A percentile compares a stretch with the other conserved stretches of the same genome.
Evolutionary conservation across 2,797 vertebrate genomes (phyloP).

Genomic region (Gallirallus australis): DNA sequence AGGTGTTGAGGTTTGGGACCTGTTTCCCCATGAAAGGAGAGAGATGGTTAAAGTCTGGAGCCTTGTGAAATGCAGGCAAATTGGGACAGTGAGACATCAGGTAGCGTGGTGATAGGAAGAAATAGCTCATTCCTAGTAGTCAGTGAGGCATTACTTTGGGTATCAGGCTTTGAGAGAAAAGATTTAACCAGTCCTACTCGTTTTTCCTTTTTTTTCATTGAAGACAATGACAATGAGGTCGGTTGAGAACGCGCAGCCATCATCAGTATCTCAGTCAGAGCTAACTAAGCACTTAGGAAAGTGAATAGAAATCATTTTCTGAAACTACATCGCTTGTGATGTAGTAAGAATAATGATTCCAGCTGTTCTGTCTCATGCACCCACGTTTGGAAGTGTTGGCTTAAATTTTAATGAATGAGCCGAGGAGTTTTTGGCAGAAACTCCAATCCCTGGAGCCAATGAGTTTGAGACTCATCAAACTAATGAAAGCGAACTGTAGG

Average conservation of each 20-base stretch:
- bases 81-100: background rate
- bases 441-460: constrained; percentile 24
- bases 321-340: background rate
- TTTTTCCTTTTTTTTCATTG: background rate
- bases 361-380: constrained; percentile 45
- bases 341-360: constrained; percentile 18
- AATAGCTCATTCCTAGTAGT: background rate
- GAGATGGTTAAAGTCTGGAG: background rate
- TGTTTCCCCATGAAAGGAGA: background rate
- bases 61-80: background rate
- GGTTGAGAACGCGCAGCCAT: background rate
- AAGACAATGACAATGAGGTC: background rate
- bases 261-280: constrained; percentile 6
- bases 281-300: background rate
- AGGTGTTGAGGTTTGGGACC: background rate
- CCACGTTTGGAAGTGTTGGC: background rate
- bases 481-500: constrained; percentile 16
- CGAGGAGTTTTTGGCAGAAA: background rate
- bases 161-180: background rate
- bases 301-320: background rate
- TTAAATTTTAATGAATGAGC: constrained; percentile 33
- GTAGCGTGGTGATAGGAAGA: background rate
- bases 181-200: background rate
- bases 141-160: fast-evolving
- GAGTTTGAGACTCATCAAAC: constrained; percentile 55